phyloP scores from a whole-genome alignment of 2,888 invertebrate genomes.

The Lepetodrilus schrolli region DNA sequence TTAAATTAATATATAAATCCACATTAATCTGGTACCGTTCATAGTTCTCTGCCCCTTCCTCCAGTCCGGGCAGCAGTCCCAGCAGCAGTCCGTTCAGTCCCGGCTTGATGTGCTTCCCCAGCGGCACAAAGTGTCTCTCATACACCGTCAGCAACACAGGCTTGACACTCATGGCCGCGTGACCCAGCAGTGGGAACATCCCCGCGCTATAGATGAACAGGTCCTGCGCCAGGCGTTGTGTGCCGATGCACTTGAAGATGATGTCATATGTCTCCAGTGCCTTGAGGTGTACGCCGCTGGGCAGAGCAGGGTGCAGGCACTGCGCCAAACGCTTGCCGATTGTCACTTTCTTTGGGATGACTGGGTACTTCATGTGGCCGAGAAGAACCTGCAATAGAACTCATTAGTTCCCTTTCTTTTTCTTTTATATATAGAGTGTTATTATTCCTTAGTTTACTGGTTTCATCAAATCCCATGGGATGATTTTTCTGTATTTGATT shows the following conservation, averaged over 20 bases:
- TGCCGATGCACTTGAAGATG: conserved; percentile 91
- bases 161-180: conserved; percentile 92
- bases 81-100: conserved; percentile 91
- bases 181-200: conserved; percentile 89
- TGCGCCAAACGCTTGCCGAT: conserved; percentile 93
- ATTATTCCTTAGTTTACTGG: not conserved
- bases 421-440: not conserved
- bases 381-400: conserved; percentile 81
- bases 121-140: conserved; percentile 89
- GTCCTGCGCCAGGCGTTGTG: conserved; percentile 85
- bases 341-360: conserved; percentile 89
- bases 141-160: conserved; percentile 87
- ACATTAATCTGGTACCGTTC: too few species aligned
- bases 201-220: conserved; percentile 87
- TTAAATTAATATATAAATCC: too few species aligned
- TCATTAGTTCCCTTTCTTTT: not conserved
- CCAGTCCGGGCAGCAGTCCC: conserved; percentile 89
- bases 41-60: conserved; percentile 88
- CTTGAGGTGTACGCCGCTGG: conserved; percentile 92
- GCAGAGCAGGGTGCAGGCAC: conserved; percentile 93
- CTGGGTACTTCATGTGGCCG: conserved; percentile 86
- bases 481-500: conserved; percentile 10
- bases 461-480: not conserved
- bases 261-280: conserved; percentile 93
- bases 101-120: conserved; percentile 85